phyloP scores from a whole-genome alignment of 2,888 invertebrate genomes.

The Sceliomorpha sp. region DNA sequence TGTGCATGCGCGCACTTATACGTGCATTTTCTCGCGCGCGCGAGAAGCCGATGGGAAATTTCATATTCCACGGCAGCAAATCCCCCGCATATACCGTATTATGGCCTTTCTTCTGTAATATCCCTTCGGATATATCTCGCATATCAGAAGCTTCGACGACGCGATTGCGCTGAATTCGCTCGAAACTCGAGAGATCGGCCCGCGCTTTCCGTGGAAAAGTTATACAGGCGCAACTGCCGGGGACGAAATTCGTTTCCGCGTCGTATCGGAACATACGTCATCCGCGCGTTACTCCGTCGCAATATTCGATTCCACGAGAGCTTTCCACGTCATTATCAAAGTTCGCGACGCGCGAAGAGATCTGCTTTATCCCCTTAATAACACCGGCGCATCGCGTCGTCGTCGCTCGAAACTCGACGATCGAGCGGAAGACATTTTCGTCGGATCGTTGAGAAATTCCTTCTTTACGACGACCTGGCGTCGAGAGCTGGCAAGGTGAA shows the following conservation, averaged over 20 bases:
- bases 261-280: constrained; percentile 27
- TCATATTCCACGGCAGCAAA: constrained; percentile 51
- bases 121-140: constrained; percentile 43
- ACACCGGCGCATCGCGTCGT: too few species aligned
- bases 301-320: constrained; percentile 12
- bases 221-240: constrained; percentile 21
- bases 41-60: constrained; percentile 30
- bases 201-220: constrained; percentile 19
- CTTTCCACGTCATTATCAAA: too few species aligned
- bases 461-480: too few species aligned
- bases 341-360: too few species aligned
- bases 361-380: too few species aligned
- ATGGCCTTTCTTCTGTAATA: constrained; percentile 47
- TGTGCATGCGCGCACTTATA: constrained; percentile 34
- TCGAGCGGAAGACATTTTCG: too few species aligned
- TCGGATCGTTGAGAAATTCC: too few species aligned
- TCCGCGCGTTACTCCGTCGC: background rate
- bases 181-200: constrained; percentile 33
- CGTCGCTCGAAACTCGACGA: too few species aligned
- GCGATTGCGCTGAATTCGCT: constrained; percentile 49
- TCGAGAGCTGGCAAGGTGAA: background rate
- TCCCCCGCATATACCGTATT: constrained; percentile 35
- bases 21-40: constrained; percentile 48
- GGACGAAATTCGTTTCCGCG: constrained; percentile 36
- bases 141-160: constrained; percentile 39